Base-by-base conservation (phyloP, 1,140 invertebrate species). In the Reticulitermes speratus region DNA sequence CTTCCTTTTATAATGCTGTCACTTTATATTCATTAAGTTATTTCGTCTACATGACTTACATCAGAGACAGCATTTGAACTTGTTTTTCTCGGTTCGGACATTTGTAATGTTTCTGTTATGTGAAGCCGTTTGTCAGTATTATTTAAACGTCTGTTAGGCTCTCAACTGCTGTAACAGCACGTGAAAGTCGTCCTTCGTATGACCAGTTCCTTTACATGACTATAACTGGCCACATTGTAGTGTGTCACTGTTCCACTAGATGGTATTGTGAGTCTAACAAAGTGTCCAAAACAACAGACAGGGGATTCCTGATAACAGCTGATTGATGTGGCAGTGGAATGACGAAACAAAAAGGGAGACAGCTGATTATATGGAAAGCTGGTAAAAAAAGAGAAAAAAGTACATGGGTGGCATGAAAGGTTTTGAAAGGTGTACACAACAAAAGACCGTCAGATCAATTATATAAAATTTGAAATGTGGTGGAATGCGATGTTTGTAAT, bases 391-490 rank as follows among this genome's bases (percentile, higher is more conserved):
- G 19, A 55, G 19, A 16, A 55, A 55, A 55, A 16, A 55, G 19
- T 55, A 21, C 19, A 16, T 55, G 52, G 52, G 19, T 21, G 52
- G 19, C 19, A 55, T 16, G 52, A 14, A 55, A 16, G n/a, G 65
- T 25, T n/a, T 75, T 25, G n/a, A 75, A 65, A 75, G n/a, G 9
- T 8, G 65, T 30, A 11, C 8, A 30, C 9, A 75, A 25, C 25
- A 75, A 75, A 75, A 75, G 65, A 30, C 65, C 65, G n/a, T 75
- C 65, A 30, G 65, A 75, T 75, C 25, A 75, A 75, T 75, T 75
- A 75, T 30, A 75, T 75, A 75, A 75, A 75, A 75, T 75, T 38
- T 75, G 65, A 75, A 75, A 75, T 25, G 65, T 9, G 65, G 65
- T 25, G n/a, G 65, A 16, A 30, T 75, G n/a, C n/a, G 65, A 55